Evolutionary conservation across 2,113 vertebrate species (phyloP).

Genomic region (Trochalopteron elliotii): DNA sequence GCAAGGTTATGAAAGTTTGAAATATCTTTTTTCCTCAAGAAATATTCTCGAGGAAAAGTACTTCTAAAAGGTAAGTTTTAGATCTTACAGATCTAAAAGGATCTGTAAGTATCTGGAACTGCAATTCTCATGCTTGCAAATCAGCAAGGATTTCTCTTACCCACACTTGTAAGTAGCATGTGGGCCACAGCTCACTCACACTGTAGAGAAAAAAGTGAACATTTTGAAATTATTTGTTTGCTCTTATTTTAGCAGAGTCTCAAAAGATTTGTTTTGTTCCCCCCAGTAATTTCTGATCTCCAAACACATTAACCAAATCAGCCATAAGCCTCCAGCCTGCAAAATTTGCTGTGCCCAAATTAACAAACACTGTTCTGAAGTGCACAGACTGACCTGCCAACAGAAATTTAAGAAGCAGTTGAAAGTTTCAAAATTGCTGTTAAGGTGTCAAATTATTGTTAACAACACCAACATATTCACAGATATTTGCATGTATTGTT

Average conservation of each 20-base stretch:
- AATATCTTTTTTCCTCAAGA: background rate
- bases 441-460: background rate
- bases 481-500: background rate
- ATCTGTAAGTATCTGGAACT: background rate
- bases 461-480: background rate
- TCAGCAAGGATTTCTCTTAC: background rate
- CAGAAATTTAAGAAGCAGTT: background rate
- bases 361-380: background rate
- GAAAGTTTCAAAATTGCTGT: background rate
- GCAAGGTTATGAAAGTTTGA: background rate
- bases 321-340: background rate
- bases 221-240: background rate
- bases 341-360: background rate
- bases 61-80: background rate
- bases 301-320: background rate
- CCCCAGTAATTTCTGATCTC: background rate
- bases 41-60: background rate
- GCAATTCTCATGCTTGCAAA: background rate
- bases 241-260: background rate
- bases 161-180: fast-evolving
- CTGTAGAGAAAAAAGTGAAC: background rate
- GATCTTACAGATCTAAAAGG: too few species aligned
- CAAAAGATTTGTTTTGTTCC: background rate
- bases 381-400: background rate
- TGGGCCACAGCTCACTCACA: background rate